A percentile compares a stretch with the other conserved stretches of the same genome.
These are phyloP conservation scores for Neopipo cinnamomea DNA, from an alignment of 2,113 vertebrate genomes.

Conservation along the genomic window DNA sequence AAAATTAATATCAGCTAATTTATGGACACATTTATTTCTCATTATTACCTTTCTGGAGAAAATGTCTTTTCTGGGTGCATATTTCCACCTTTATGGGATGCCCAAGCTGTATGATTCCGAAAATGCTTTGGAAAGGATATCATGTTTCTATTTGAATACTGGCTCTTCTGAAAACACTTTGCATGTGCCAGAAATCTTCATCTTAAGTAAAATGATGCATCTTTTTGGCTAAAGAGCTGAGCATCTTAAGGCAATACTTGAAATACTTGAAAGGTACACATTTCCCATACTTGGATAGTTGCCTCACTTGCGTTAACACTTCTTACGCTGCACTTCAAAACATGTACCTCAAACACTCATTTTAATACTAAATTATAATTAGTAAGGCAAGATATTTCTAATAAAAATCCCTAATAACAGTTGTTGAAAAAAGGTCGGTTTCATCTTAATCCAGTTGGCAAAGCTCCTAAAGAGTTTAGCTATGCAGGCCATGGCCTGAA, in stretches of 20 bases:
- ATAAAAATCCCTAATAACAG: slow-evolving; percentile 10
- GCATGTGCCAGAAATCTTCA: neutral
- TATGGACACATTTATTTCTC: neutral
- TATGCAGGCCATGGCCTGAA: neutral
- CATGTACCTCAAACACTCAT: neutral
- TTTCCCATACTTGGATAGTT: neutral
- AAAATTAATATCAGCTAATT: neutral
- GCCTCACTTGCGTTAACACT: neutral
- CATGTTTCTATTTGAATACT: neutral
- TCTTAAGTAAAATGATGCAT: neutral
- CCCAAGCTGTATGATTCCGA: neutral
- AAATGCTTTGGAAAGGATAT: neutral
- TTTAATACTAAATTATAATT: slow-evolving; percentile 44
- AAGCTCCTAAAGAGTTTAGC: neutral
- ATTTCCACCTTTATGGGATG: neutral
- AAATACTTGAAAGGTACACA: neutral
- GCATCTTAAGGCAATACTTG: neutral
- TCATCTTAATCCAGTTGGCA: slow-evolving; percentile 36
- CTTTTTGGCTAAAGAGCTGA: neutral
- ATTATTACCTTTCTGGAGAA: neutral
- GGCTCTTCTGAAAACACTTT: neutral
- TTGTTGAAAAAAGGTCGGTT: neutral
- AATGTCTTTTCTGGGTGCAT: neutral
- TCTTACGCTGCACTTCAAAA: slow-evolving; percentile 1
- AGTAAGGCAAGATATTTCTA: slow-evolving; percentile 14